A percentile compares a stretch with the other conserved stretches of the same genome.
phyloP scores from a whole-genome alignment of 1,140 invertebrate genomes.

The Cotesia glomerata region DNA sequence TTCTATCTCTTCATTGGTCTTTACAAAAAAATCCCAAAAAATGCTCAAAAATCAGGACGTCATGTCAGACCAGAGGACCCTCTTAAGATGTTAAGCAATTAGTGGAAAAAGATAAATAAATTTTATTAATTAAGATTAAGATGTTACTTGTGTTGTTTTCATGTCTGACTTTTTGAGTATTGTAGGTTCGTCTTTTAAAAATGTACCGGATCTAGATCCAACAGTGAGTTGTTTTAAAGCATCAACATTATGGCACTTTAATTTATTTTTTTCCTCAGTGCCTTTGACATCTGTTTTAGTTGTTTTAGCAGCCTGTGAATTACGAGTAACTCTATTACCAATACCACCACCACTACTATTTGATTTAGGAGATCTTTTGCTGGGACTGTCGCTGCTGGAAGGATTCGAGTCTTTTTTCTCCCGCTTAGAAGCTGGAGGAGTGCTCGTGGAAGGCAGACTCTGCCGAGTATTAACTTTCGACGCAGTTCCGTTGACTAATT shows the following conservation, averaged over 20 bases:
- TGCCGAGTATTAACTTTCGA: slow-evolving; percentile 7
- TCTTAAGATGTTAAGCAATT: not conserved
- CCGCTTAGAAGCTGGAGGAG: slow-evolving; percentile 28
- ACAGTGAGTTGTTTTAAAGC: slow-evolving; percentile 54
- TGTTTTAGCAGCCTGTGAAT: slow-evolving; percentile 33
- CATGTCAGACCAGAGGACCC: too few species aligned
- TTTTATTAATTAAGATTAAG: slow-evolving; percentile 31
- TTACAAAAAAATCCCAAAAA: too few species aligned
- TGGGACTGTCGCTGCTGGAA: slow-evolving; percentile 50
- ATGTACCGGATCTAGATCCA: slow-evolving; percentile 71
- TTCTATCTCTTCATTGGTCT: too few species aligned
- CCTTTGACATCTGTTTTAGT: slow-evolving; percentile 23
- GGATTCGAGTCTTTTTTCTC: slow-evolving; percentile 49
- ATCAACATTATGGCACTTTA: slow-evolving; percentile 52
- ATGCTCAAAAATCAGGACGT: too few species aligned
- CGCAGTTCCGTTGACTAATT: slow-evolving; percentile 35
- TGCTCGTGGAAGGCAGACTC: slow-evolving; percentile 17
- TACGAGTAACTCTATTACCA: slow-evolving; percentile 36
- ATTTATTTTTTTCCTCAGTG: slow-evolving; percentile 47
- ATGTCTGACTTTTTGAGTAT: slow-evolving; percentile 63
- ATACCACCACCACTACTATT: slow-evolving; percentile 35
- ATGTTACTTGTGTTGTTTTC: slow-evolving; percentile 55
- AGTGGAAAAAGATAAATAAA: not conserved
- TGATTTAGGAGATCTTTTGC: slow-evolving; percentile 54
- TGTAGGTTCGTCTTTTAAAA: slow-evolving; percentile 74